A percentile compares a stretch with the other conserved stretches of the same genome.
These are phyloP conservation scores for Caenorhabditis wallacei DNA, from an alignment of 2,888 invertebrate genomes.

Conservation along the genomic window DNA sequence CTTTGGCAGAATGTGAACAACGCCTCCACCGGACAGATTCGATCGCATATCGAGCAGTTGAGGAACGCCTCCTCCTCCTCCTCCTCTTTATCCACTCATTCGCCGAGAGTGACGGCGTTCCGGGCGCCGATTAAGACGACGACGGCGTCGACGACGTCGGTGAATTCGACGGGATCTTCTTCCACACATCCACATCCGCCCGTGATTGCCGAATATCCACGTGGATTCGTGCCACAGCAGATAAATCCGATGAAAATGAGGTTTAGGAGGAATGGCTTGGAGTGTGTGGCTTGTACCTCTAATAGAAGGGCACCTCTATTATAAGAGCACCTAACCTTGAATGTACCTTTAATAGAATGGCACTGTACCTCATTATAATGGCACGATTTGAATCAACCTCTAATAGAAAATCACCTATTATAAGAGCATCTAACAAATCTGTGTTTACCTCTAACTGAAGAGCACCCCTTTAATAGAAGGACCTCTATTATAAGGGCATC, in stretches of 20 bases:
- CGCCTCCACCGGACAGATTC: constrained; percentile 50
- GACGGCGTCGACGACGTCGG: constrained; percentile 32
- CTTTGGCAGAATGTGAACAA: constrained; percentile 66
- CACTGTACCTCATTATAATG: no score
- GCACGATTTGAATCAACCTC: no score
- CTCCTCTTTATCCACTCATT: constrained; percentile 26
- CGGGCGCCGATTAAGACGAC: constrained; percentile 57
- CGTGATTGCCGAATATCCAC: constrained; percentile 62
- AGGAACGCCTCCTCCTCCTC: constrained; percentile 55
- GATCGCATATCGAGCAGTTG: constrained; percentile 53
- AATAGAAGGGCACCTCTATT: no score
- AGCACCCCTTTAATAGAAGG: no score
- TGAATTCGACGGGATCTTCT: neutral
- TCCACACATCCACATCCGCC: constrained; percentile 11
- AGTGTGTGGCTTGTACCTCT: no score
- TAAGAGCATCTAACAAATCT: no score
- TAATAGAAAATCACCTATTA: no score
- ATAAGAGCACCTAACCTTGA: no score
- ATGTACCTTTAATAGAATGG: no score
- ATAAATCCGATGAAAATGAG: constrained; percentile 71
- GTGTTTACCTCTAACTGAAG: no score
- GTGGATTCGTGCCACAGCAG: constrained; percentile 70
- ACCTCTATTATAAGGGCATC: no score
- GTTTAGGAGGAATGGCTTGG: constrained; percentile 41
- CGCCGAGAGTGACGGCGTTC: constrained; percentile 69